phyloP scores from a whole-genome alignment of 2,888 invertebrate species.

The Deilephila elpenor region DNA sequence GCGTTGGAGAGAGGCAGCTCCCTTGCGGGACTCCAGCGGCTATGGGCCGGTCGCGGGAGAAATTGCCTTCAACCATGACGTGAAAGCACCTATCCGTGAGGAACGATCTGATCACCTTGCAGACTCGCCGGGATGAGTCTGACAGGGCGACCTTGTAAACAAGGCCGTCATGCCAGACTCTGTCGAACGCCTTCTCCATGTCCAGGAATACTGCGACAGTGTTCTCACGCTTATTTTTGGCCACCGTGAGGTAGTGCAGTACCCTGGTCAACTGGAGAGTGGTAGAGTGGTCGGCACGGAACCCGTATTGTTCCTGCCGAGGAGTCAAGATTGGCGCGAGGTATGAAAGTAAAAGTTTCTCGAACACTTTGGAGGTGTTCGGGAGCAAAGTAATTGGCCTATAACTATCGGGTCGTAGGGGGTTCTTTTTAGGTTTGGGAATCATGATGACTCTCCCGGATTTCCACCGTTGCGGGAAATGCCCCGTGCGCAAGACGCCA shows the following conservation, averaged over 20 bases:
- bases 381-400: too few relatives aligned
- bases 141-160: too few relatives aligned
- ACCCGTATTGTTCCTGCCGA: slow-evolving; percentile 41
- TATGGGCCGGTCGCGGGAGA: slow-evolving; percentile 33
- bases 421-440: too few relatives aligned
- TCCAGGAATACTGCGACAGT: slow-evolving; percentile 45
- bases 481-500: too few relatives aligned
- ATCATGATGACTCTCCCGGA: too few relatives aligned
- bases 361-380: too few relatives aligned
- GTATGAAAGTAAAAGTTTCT: too few relatives aligned
- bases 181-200: slow-evolving; percentile 51
- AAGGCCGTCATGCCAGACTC: slow-evolving; percentile 48
- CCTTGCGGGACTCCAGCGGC: slow-evolving; percentile 38
- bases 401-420: too few relatives aligned
- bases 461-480: too few relatives aligned
- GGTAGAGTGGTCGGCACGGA: slow-evolving; percentile 42
- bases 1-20: slow-evolving; percentile 36
- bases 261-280: slow-evolving; percentile 46
- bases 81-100: slow-evolving; percentile 28
- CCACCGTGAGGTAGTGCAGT: slow-evolving; percentile 37
- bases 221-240: slow-evolving; percentile 35
- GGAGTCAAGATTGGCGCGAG: slow-evolving; percentile 27
- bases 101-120: too few relatives aligned
- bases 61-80: slow-evolving; percentile 40
- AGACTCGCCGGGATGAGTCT: too few relatives aligned